Evolutionary conservation across 2,113 vertebrate genomes (phyloP), one percentile per base, ranked within the genome.

Genomic region (Forbesichthys papilliferus): DNA sequence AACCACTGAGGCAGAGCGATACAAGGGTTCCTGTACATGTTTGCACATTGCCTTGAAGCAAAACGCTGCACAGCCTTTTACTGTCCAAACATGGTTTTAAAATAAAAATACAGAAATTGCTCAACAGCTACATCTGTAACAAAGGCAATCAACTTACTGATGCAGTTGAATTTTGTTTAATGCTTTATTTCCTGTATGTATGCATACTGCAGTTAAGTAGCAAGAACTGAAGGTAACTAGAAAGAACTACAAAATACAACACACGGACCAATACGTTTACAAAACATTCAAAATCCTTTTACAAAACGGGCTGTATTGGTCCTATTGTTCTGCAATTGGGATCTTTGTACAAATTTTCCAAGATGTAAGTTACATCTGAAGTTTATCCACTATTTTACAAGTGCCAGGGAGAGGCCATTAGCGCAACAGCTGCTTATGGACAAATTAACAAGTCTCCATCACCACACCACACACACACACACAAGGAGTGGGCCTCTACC

Each of bases 181-280:
- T 96, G 94, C 93, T 92, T 90, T 93, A 95, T 95, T 96, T 96
- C 90, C 93, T 94, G 93, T 93, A 94, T 96, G 94, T 94, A 94
- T 92, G 96, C 95, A 95, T 95, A 95, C 90, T 96, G 91, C 92
- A 92, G 91, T 93, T 94, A 93, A 95, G 92, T 94, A 94, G 94
- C 94, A 94, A 91, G 91, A 96, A 94, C 92, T 94, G 94, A 95
- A 95, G 95, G 93, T 92, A 93, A 94, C 95, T 96, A 95, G 88
- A 95, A 96, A 95, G 93, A 83, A 94, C 96, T 96, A 96, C 95
- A 96, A 97, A 97, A 96, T 95, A 96, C 93, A 96, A 95, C 94
- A 96, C 92, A 58, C 82, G 95, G 95, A 96, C 95, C 95, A 97
- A 95, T 95, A 96, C 94, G 92, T 95, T 95, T 96, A 96, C 93